Evolutionary conservation across 1,140 invertebrate genomes (phyloP), one percentile per base, ranked within the genome.

Genomic region (Pogonognathellus flavescens): DNA sequence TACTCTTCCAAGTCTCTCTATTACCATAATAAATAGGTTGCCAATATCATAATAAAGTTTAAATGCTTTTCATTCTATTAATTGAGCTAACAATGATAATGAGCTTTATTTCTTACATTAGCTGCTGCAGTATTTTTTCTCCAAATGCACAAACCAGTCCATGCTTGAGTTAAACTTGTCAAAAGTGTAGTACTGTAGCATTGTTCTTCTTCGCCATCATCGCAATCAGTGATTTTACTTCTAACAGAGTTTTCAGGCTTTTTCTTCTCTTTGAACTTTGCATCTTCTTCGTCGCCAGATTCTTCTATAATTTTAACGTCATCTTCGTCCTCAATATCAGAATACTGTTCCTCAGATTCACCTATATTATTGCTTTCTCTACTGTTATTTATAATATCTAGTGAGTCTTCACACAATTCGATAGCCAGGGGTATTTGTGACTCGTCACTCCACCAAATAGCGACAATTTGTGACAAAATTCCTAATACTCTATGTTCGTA

Each of bases 371-470:
- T 76, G 70, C 70, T 49, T 14, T 14, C 31, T 10, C 10, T 13
- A 57, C 9, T 57, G 2, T 76, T 16, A 31, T 50, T 16, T 7
- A 76, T 20, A n/a, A 16, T 10, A 49, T 76, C n/a, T 50, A 16
- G n/a, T 0, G 70, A 14, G 16, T 76, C 70, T 6, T 76, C 14
- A 16, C 70, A 76, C 1, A 76, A 31, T 0, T 7, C 0, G 5
- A 76, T n/a, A 5, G 70, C 70, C 11, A 31, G 16, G 49, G n/a
- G 16, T 0, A 76, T 76, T 49, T 76, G 70, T n/a, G 41, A n/a
- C n/a, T 50, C 70, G 41, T 76, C 70, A 76, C 70, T 76, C 70
- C 70, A 76, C 70, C 70, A 76, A 16, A 76, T 76, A 41, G 70
- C 70, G n/a, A 76, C 70, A 8, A 76, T 50, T 50, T 76, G 70